phyloP scores from a whole-genome alignment of 2,797 vertebrate genomes.

The Microchirus variegatus region DNA sequence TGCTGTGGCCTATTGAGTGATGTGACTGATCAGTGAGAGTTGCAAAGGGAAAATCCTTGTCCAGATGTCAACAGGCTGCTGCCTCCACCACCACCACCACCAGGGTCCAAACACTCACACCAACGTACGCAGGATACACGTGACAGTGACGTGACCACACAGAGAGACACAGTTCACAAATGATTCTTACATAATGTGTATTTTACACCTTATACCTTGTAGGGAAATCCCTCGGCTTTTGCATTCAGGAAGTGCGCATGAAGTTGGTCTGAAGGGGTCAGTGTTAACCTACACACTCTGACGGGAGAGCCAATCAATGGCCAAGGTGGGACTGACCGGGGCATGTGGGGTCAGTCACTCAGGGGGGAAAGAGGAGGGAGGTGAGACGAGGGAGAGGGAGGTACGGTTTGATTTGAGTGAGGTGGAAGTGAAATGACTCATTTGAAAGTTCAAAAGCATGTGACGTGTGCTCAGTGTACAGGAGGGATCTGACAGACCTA shows the following conservation, averaged over 20 bases:
- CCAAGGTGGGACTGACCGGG: slow-evolving; percentile 8
- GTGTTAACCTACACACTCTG: slow-evolving; percentile 73
- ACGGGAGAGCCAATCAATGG: slow-evolving; percentile 60
- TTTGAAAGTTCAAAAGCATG: no score
- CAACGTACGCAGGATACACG: slow-evolving; percentile 21
- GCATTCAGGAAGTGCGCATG: slow-evolving; percentile 24
- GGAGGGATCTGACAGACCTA: no score
- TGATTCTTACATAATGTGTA: no score
- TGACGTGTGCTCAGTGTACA: no score
- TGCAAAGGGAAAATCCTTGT: slow-evolving; percentile 80
- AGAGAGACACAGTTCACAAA: neutral
- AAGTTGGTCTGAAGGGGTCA: slow-evolving; percentile 75
- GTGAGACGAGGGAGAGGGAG: no score
- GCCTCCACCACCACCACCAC: slow-evolving; percentile 66
- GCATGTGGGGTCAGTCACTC: slow-evolving; percentile 34
- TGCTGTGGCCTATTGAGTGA: slow-evolving; percentile 79
- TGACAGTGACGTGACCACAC: slow-evolving; percentile 11
- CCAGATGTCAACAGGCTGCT: slow-evolving; percentile 79
- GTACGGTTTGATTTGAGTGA: no score
- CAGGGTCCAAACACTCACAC: slow-evolving; percentile 72
- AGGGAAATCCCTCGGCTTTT: slow-evolving; percentile 16
- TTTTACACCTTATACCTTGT: no score
- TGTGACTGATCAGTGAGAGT: slow-evolving; percentile 79
- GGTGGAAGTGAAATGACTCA: no score
- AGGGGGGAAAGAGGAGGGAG: slow-evolving; percentile 16